phyloP scores from a whole-genome alignment of 2,113 vertebrate genomes.

The Euleptes europaea region DNA sequence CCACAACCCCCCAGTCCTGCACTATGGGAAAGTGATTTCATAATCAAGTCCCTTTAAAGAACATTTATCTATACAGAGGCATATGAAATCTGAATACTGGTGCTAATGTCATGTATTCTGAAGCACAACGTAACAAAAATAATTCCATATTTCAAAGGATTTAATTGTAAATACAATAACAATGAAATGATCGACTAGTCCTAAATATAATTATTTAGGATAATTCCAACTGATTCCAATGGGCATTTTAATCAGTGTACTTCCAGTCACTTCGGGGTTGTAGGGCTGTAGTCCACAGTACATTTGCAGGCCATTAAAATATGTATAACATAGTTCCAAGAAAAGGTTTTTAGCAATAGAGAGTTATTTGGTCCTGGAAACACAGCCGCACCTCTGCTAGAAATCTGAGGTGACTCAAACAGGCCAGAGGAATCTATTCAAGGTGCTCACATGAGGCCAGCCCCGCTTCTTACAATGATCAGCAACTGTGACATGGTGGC shows the following conservation, averaged over 20 bases:
- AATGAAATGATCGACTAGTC: not conserved
- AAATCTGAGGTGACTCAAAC: not conserved
- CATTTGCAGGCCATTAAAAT: not conserved
- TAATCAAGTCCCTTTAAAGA: conserved; percentile 4
- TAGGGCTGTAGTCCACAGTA: not conserved
- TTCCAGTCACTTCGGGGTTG: not conserved
- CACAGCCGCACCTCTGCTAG: not conserved
- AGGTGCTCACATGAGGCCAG: not conserved
- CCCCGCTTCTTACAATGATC: not conserved
- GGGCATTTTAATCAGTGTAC: not conserved
- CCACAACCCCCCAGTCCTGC: too few relatives aligned
- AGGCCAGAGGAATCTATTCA: not conserved
- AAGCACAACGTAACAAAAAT: conserved; percentile 14
- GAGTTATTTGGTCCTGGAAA: not conserved
- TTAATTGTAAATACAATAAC: conserved; percentile 24
- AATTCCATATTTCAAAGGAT: not conserved
- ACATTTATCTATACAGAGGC: conserved; percentile 4
- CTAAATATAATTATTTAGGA: conserved; percentile 25
- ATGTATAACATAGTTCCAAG: not conserved
- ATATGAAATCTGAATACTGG: not conserved
- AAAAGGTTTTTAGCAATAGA: not conserved
- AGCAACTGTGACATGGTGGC: not conserved
- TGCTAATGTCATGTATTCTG: conserved; percentile 20
- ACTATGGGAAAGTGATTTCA: too few relatives aligned
- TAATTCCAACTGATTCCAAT: not conserved